Conservation (phyloP, 37 sponge, comb jelly and placozoan species). For the Spongia lamella region DNA sequence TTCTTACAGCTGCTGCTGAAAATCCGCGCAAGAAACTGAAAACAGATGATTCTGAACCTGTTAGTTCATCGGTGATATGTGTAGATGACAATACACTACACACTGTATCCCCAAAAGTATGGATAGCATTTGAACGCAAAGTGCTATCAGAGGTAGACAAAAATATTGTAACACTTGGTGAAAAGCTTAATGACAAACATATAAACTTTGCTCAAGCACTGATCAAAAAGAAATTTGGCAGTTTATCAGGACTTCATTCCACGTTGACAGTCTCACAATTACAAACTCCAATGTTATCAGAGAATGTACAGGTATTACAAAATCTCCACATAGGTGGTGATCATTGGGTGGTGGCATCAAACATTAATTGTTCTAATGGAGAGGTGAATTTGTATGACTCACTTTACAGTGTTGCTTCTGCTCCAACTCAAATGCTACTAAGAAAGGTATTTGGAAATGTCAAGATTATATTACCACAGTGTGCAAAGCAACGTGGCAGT, state of each 20-base stretch:
- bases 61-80: too few species aligned
- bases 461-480: constrained; percentile 6
- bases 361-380: constrained; percentile 1
- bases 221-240: constrained; percentile 11
- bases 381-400: constrained; percentile 33
- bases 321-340: constrained; percentile 35
- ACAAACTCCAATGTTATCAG: too few species aligned
- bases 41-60: too few species aligned
- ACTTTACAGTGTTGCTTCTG: constrained; percentile 21
- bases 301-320: constrained; percentile 2
- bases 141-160: constrained; percentile 5
- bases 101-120: too few species aligned
- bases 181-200: constrained; percentile 27
- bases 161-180: constrained; percentile 28
- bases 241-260: constrained; percentile 11
- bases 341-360: constrained; percentile 58
- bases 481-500: constrained; percentile 26
- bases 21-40: too few species aligned
- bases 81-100: too few species aligned
- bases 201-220: constrained; percentile 51
- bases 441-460: constrained; percentile 4
- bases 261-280: constrained; percentile 14
- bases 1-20: too few species aligned
- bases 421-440: constrained; percentile 11
- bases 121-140: too few species aligned